These are phyloP conservation scores for Athene noctua DNA, from an alignment of 2,113 vertebrate species.

Conservation along the genomic window DNA sequence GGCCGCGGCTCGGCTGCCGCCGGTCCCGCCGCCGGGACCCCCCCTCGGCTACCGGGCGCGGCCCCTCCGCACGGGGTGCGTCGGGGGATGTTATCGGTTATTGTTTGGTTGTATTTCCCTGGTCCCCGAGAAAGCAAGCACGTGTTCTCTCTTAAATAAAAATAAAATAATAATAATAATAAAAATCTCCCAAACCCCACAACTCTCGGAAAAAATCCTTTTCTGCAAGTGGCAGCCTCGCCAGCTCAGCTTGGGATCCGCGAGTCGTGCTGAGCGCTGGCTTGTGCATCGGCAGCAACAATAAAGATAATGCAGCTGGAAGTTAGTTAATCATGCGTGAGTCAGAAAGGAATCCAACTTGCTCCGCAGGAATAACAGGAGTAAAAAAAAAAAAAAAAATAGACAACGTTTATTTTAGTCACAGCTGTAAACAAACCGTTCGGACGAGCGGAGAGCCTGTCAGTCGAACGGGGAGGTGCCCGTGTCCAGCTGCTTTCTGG, in stretches of 20 bases:
- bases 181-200: not conserved
- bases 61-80: not conserved
- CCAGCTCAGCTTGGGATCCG: slow-evolving; percentile 8
- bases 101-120: not conserved
- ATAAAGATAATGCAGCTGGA: slow-evolving; percentile 51
- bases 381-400: not conserved
- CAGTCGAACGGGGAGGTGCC: not conserved
- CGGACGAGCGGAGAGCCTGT: not conserved
- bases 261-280: slow-evolving; percentile 20
- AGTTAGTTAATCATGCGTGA: slow-evolving; percentile 56
- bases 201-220: not conserved
- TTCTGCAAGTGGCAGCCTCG: not conserved
- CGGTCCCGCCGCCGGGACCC: not conserved
- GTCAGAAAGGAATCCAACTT: slow-evolving; percentile 46
- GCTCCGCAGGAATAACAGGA: slow-evolving; percentile 55
- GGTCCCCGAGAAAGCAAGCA: not conserved
- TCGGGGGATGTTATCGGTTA: fast-evolving
- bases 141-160: not conserved
- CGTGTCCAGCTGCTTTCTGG: not conserved
- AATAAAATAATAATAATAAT: not conserved
- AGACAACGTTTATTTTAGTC: slow-evolving; percentile 39
- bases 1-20: not conserved
- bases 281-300: slow-evolving; percentile 11
- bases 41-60: too few relatives aligned
- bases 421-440: slow-evolving; percentile 6